These are phyloP conservation scores for Speoplatyrhinus poulsoni DNA, from an alignment of 2,113 vertebrate genomes.

Conservation along the genomic window DNA sequence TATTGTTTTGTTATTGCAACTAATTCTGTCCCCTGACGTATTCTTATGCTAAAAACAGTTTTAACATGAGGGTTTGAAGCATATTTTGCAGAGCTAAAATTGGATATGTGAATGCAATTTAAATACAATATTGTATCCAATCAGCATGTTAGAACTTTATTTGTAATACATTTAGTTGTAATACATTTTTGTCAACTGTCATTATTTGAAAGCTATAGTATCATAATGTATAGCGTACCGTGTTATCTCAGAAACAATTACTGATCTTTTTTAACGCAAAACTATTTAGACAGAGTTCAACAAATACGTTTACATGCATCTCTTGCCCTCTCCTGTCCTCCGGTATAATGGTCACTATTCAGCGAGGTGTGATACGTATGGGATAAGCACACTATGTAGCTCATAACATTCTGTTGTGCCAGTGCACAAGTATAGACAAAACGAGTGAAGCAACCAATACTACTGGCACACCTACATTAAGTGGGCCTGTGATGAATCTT, in stretches of 20 bases:
- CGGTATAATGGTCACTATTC: neutral
- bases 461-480: no score
- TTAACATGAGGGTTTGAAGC: no score
- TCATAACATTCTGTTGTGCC: no score
- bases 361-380: no score
- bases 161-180: neutral
- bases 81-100: slow-evolving; percentile 11
- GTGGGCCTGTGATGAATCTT: no score
- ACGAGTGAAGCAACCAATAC: no score
- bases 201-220: neutral
- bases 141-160: slow-evolving; percentile 2
- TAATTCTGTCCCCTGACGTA: neutral
- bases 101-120: neutral
- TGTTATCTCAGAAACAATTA: neutral
- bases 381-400: no score
- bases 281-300: no score
- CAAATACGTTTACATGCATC: no score
- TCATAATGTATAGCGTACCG: neutral
- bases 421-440: no score
- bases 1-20: neutral
- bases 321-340: neutral
- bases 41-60: neutral
- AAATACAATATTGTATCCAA: neutral
- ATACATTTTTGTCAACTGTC: neutral
- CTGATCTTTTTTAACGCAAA: no score